Evolutionary conservation across 2,797 vertebrate species (phyloP), one percentile per base, ranked within the genome.

Genomic region (Anabas testudineus): DNA sequence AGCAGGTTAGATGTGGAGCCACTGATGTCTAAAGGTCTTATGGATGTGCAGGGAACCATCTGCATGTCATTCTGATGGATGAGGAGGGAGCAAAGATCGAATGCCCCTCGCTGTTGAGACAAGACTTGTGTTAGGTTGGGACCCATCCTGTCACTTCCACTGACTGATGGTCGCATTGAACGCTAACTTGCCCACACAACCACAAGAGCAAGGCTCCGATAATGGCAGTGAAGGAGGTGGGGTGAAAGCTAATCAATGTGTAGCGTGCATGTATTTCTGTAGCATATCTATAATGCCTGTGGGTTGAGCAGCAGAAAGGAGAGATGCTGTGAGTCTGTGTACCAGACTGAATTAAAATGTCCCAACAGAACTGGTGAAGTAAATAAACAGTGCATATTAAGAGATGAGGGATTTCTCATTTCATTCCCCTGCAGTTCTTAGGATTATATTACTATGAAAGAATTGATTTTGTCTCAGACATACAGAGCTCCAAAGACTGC

Each of bases 21-120:
- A 6, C 43, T 41, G 51, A 74, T 45, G 67, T 76, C 65, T 15
- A 5, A 48, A 69, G 70, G 72, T 68, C 49, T 59, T 43, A 13
- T 55, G 36, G 62, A 63, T 58, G 52, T 71, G 66, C 57, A 53
- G 51, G 5, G 15, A 59, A 18, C 7, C 78, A 86, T 88, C 77
- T 86, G 78, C 82, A 89, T 69, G 83, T 86, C 86, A 57, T 3
- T 36, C 45, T 91, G 90, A 93, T 76, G 80, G 76, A 92, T 91
- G 80, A 67, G 42, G 21, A 1, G 0, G 30, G 59, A 75, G 78
- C 74, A 57, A 41, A 78, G 83, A 88, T 85, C 68, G 34, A 87
- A 67, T 52, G 74, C 78, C 81, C 80, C 78, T 78, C 58, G 7
- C 41, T 72, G 67, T 77, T 82, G 22, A 36, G 80, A 87, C 76